Percentiles rank a stretch among this genome's conserved stretches.
Conservation (phyloP, 2,113 vertebrate species). For the Malurus elegans region DNA sequence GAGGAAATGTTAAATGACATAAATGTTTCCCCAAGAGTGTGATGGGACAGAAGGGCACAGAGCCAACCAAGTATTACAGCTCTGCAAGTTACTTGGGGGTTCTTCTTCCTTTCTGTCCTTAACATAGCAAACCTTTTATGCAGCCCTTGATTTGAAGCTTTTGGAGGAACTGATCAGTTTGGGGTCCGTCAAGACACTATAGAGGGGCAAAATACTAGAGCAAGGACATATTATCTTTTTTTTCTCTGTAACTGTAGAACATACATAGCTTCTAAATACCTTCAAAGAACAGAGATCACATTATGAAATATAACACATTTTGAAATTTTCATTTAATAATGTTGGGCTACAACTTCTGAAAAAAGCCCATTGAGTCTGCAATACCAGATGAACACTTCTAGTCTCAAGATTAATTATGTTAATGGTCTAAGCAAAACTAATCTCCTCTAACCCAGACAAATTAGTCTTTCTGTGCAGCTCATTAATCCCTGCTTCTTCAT, state of each 20-base stretch:
- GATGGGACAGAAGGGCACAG: not conserved
- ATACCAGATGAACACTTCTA: conserved; percentile 2
- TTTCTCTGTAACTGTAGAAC: not conserved
- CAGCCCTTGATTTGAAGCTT: not conserved
- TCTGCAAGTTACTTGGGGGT: not conserved
- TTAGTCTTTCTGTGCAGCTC: conserved; percentile 46
- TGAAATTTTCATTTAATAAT: not conserved
- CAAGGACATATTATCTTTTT: not conserved
- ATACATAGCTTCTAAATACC: not conserved
- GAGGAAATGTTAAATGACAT: not conserved
- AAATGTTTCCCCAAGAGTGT: not conserved
- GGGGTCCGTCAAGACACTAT: not conserved
- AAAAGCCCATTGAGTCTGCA: not conserved
- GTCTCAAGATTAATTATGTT: conserved; percentile 38
- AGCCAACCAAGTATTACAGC: not conserved
- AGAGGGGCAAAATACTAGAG: not conserved
- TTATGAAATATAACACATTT: not conserved
- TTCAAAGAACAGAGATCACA: not conserved
- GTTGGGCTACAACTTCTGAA: not conserved
- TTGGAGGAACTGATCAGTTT: not conserved
- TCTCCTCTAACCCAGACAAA: conserved; percentile 61
- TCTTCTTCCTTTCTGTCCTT: not conserved
- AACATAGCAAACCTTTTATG: not conserved
- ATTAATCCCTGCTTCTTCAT: conserved; percentile 58
- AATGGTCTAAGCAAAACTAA: conserved; percentile 49